These are phyloP conservation scores for Eulacestoma nigropectus DNA, from an alignment of 2,113 vertebrate genomes.

Conservation along the genomic window DNA sequence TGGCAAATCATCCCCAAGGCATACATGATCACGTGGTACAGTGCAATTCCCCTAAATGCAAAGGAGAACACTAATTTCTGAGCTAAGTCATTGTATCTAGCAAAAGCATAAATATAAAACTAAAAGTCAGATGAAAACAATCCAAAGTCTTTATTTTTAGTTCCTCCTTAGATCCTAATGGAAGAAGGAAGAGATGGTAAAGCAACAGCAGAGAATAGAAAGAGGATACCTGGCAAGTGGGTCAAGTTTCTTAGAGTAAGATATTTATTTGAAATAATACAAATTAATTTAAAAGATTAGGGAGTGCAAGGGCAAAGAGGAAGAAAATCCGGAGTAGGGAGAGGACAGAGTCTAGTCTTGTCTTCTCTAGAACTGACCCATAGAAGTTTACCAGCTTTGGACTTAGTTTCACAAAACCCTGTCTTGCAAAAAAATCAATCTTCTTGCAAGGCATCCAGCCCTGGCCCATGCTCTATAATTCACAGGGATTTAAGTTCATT, in stretches of 20 bases:
- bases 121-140: background rate
- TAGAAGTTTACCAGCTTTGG: background rate
- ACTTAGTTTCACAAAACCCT: background rate
- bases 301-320: background rate
- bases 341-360: background rate
- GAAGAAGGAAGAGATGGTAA: background rate
- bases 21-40: background rate
- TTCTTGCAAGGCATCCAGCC: background rate
- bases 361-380: background rate
- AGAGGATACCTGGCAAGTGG: background rate
- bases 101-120: background rate
- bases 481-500: background rate
- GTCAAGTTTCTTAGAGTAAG: background rate
- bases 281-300: background rate
- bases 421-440: background rate
- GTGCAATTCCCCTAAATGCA: background rate
- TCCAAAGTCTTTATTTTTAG: background rate
- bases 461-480: background rate
- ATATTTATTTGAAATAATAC: background rate
- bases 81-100: background rate
- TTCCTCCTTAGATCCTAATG: background rate
- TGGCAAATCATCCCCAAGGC: background rate
- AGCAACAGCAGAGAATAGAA: background rate
- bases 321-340: background rate
- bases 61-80: background rate